Evolutionary conservation across 2,113 vertebrate genomes (phyloP).

Genomic region (Paramisgurnus dabryanus): DNA sequence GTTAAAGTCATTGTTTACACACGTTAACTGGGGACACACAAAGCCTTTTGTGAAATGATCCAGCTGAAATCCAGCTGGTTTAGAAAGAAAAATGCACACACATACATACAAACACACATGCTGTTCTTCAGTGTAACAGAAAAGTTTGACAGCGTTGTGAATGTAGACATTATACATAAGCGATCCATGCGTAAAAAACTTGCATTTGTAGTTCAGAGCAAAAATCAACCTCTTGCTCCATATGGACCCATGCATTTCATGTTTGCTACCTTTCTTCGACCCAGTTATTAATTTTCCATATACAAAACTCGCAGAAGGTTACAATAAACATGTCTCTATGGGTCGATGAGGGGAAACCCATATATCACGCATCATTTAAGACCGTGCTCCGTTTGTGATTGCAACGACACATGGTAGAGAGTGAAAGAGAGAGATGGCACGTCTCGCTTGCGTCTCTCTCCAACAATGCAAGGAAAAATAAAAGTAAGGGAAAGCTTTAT

Average conservation of each 20-base stretch:
- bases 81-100: background rate
- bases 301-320: background rate
- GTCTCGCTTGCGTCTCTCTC: background rate
- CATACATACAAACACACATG: background rate
- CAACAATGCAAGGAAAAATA: conserved; percentile 32
- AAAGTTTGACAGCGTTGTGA: background rate
- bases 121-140: background rate
- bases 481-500: conserved; percentile 62
- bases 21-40: no score
- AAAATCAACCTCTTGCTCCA: background rate
- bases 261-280: conserved; percentile 11
- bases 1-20: no score
- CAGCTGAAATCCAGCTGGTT: background rate
- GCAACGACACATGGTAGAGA: conserved; percentile 42
- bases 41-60: background rate
- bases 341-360: conserved; percentile 47
- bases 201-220: background rate
- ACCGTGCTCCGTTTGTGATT: conserved; percentile 58
- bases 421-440: background rate
- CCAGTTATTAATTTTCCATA: conserved; percentile 29
- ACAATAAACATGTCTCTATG: conserved; percentile 16
- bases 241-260: background rate
- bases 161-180: background rate
- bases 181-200: background rate
- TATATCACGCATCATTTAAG: conserved; percentile 61